These are phyloP conservation scores for Danio rerio DNA, from an alignment of 2,113 vertebrate genomes.

Conservation along the genomic window GRCz12tu NC_133194.1:49264001-49264500, in stretches of 20 bases:
- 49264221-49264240: background rate
- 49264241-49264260: background rate
- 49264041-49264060: too few relatives aligned
- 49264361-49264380: constrained; percentile 37
- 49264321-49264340: constrained; percentile 57
- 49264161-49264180: background rate
- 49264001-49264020: too few relatives aligned
- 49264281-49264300: constrained; percentile 60
- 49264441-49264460: background rate
- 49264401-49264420: background rate
- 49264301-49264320: background rate
- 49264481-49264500: background rate
- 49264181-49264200: background rate
- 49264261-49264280: constrained; percentile 70
- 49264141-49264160: background rate
- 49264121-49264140: too few relatives aligned
- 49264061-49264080: too few relatives aligned
- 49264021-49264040: too few relatives aligned
- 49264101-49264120: too few relatives aligned
- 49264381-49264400: constrained; percentile 9
- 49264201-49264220: background rate
- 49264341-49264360: constrained; percentile 28
- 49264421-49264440: background rate
- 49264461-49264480: background rate
- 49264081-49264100: too few relatives aligned